Evolutionary conservation across 2,797 vertebrate genomes (phyloP), one percentile per base, ranked within the genome.

Genomic region (Schizopygopsis pylzovi): DNA sequence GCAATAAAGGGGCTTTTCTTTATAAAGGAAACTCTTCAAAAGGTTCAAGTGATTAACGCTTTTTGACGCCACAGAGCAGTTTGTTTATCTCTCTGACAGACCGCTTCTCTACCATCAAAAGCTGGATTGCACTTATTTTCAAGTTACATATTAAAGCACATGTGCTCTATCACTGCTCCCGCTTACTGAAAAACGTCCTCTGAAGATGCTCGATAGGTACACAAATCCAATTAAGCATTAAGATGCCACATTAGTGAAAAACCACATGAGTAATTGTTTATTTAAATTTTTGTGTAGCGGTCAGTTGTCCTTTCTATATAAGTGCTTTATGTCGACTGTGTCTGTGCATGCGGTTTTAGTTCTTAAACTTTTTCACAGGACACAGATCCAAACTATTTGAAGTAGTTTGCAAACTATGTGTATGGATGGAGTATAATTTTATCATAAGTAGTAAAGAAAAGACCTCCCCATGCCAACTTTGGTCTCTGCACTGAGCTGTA

Each of bases 401-500:
- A 94, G 95, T 93, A 93, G 92, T 93, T 81, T 89, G 88, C 95
- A 93, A 94, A 95, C 92, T 95, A 95, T 45, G 75, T 82, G 47
- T 80, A 59, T 80, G 77, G 61, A 59, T 80, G 77, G 61, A 94
- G 91, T 92, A 85, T 67, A 85, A 92, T 82, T 84, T 28, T 41
- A 79, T 16, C 8, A 22, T n/a, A 9, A 15, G 12, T 13, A 33
- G 25, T 1, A 54, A 7, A 72, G n/a, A 84, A 33, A 72, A 56
- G 45, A 85, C 70, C 73, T 72, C 76, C 89, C 90, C 80, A 52
- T 93, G 91, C 92, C 95, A 95, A 95, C 97, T 97, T 98, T 98
- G 97, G 97, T 97, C 96, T 96, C 95, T 94, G 95, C 94, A 94
- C 93, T 89, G 88, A 91, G 92, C 91, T 90, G 88, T 91, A 91